Conservation (phyloP, 2,797 vertebrate genomes). For the Cyprinodon diabolis region DNA sequence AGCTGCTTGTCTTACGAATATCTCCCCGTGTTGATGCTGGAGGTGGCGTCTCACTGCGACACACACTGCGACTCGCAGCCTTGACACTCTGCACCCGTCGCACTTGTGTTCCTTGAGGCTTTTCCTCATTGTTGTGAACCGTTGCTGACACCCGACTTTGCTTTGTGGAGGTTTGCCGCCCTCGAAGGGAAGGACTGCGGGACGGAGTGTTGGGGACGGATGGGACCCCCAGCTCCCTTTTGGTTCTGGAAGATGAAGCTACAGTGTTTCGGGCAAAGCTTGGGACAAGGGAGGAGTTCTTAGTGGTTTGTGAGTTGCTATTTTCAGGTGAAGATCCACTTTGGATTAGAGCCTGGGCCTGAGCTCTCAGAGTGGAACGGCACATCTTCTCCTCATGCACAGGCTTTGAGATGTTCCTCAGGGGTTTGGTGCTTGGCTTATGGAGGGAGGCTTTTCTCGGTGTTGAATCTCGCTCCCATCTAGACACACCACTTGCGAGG, state of each 20-base stretch:
- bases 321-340: constrained; percentile 65
- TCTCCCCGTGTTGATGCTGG: constrained; percentile 50
- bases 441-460: constrained; percentile 76
- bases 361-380: constrained; percentile 83
- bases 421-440: constrained; percentile 90
- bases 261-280: constrained; percentile 93
- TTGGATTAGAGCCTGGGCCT: constrained; percentile 33
- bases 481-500: constrained; percentile 58
- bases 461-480: constrained; percentile 79
- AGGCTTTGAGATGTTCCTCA: constrained; percentile 84
- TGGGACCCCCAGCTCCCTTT: constrained; percentile 74
- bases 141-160: constrained; percentile 58
- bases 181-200: constrained; percentile 77
- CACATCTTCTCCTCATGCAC: constrained; percentile 90
- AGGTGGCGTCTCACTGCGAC: constrained; percentile 73
- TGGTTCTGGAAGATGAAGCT: constrained; percentile 88
- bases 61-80: constrained; percentile 70
- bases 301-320: constrained; percentile 66
- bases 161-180: constrained; percentile 80
- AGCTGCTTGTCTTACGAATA: constrained; percentile 73
- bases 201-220: constrained; percentile 71
- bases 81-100: constrained; percentile 85
- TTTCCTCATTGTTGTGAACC: constrained; percentile 64
- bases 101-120: constrained; percentile 69
- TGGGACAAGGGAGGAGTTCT: constrained; percentile 75